Percentiles rank a stretch among this genome's conserved stretches.
phyloP scores from a whole-genome alignment of 2,797 vertebrate genomes.

The Fistularia tabacaria region DNA sequence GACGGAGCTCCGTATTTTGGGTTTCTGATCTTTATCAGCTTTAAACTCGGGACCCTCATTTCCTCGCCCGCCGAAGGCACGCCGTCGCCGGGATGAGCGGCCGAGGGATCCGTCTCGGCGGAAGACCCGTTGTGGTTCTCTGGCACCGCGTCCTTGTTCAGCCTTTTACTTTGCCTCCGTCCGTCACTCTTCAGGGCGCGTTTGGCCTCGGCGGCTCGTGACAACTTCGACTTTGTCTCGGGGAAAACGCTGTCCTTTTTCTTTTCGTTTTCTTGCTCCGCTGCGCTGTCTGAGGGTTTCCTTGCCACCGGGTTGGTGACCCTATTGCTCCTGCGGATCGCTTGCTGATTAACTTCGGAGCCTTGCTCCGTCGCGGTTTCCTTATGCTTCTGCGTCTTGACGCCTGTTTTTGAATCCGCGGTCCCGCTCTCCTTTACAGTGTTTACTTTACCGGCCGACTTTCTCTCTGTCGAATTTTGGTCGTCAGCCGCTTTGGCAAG shows the following conservation, averaged over 20 bases:
- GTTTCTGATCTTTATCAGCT: slow-evolving; percentile 72
- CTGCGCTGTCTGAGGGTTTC: slow-evolving; percentile 22
- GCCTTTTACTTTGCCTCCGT: slow-evolving; percentile 69
- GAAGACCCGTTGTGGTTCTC: slow-evolving; percentile 41
- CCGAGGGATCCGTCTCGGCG: slow-evolving; percentile 30
- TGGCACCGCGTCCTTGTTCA: slow-evolving; percentile 63
- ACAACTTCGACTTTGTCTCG: slow-evolving; percentile 57
- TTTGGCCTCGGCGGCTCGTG: slow-evolving; percentile 46
- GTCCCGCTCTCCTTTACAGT: slow-evolving; percentile 35
- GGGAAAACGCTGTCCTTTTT: slow-evolving; percentile 38
- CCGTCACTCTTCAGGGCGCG: slow-evolving; percentile 46
- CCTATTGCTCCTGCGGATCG: slow-evolving; percentile 64
- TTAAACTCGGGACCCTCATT: slow-evolving; percentile 69
- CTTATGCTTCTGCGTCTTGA: slow-evolving; percentile 55
- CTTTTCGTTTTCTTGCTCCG: slow-evolving; percentile 49
- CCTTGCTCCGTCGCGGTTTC: slow-evolving; percentile 36
- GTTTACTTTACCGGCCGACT: slow-evolving; percentile 39
- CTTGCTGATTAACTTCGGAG: slow-evolving; percentile 53
- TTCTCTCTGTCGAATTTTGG: slow-evolving; percentile 65
- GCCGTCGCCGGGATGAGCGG: slow-evolving; percentile 38
- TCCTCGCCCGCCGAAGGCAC: slow-evolving; percentile 54
- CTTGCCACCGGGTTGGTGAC: slow-evolving; percentile 49
- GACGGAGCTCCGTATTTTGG: slow-evolving; percentile 67
- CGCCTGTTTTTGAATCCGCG: slow-evolving; percentile 54
- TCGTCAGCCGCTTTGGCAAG: slow-evolving; percentile 60